Base-by-base conservation (phyloP, 2,888 invertebrate species). In the Ligdia adustata region DNA sequence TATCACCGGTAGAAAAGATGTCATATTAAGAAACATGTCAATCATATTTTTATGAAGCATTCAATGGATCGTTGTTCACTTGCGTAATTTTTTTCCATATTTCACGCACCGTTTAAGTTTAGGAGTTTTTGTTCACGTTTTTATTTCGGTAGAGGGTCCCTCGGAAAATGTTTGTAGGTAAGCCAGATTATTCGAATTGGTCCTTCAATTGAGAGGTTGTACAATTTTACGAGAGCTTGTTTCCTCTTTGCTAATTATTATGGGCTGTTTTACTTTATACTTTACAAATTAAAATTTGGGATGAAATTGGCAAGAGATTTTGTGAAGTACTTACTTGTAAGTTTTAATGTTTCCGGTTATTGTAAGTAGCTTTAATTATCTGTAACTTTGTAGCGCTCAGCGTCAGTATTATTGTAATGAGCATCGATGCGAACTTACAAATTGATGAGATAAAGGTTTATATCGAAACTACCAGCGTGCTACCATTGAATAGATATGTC, bases 21-120 rank as follows among this genome's bases (percentile, higher is more conserved):
- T 90, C 90, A 90, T 89, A 89, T 90, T 90, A 90, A 87, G 81
- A 81, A 90, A 90, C 81, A 86, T 86, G 90, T 89, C 90, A 88
- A 90, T 90, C 89, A 90, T 89, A 89, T 86, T 90, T 89, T 87
- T 89, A 88, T 89, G 86, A 87, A 75, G 82, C 72, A 81, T 82
- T 86, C 72, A 84, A 81, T 80, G 75, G 66, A 32, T 72, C 61
- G 78, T 81, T 86, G 86, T 85, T 86, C 85, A 83, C 84, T 89
- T 87, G 86, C 83, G 86, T 72, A 83, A 75, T 76, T 69, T 82
- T 83, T 82, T 83, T 72, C 64, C 77, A 86, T 83, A 86, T 86
- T 87, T 86, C 79, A 87, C 84, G 88, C 82, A 81, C 74, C 73
- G 84, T 84, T 85, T 53, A 47, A 48, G 65, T 65, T 68, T 40